These are phyloP conservation scores for Argopecten irradians DNA, from an alignment of 1,140 invertebrate genomes.

Conservation along the genomic window DNA sequence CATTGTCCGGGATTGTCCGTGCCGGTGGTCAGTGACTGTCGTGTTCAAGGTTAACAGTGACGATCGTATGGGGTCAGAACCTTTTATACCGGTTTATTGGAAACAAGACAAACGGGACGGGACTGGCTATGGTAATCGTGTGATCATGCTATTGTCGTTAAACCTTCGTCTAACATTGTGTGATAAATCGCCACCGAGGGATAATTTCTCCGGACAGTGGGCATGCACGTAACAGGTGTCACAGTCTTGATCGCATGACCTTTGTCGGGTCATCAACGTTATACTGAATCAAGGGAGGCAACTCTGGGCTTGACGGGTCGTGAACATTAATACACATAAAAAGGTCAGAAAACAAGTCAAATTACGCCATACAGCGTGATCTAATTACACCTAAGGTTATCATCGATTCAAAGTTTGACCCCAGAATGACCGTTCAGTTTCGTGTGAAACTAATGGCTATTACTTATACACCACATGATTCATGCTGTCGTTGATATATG, in stretches of 20 bases:
- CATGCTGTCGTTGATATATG: too few relatives aligned
- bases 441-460: too few relatives aligned
- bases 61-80: background rate
- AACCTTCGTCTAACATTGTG: background rate
- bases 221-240: background rate
- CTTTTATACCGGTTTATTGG: background rate
- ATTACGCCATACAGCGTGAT: background rate
- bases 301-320: background rate
- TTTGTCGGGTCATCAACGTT: background rate
- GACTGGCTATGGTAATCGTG: background rate
- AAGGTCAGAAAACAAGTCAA: background rate
- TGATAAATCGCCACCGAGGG: background rate
- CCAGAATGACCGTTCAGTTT: background rate
- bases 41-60: slow-evolving; percentile 15
- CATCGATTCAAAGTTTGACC: background rate
- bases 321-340: too few relatives aligned
- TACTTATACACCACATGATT: too few relatives aligned
- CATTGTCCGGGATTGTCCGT: background rate
- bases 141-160: background rate
- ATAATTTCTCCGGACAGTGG: background rate
- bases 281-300: background rate
- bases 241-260: background rate
- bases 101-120: background rate
- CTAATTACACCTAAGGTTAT: background rate
- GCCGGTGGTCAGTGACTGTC: slow-evolving; percentile 5